Evolutionary conservation across 1,140 invertebrate genomes (phyloP), one percentile per base, ranked within the genome.

Genomic region (Tigriopus japonicus): DNA sequence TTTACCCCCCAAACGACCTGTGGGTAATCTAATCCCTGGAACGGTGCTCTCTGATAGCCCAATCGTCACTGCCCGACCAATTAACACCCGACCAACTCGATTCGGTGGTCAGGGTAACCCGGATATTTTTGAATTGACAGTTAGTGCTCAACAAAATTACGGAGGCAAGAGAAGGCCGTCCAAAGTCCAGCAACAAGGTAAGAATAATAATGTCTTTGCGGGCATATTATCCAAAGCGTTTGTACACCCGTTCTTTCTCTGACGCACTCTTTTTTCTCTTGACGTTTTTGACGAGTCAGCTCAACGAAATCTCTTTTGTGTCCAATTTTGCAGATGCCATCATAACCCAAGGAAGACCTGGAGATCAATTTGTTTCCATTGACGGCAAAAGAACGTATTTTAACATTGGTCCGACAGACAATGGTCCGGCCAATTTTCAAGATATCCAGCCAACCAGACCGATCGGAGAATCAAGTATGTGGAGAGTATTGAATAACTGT

Each of bases 311-410:
- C 12, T 3, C 14, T 52, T 52, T 24, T 15, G 52, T 24, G 28
- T 1, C 21, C 52, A 52, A 17, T 42, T 35, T 62, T 66, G 14
- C 49, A 63, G 69, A 68, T 3, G 67, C 67, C 42, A 63, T 70
- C 9, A 58, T 67, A 13, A 64, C 59, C 23, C 41, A 58, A 24
- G 81, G 81, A 0, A 77, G 84, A 9, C 77, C 83, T 21, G 82
- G 83, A 42, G 81, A 89, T 66, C 83, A 86, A 56, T 89, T 87
- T 70, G 87, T 91, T 5, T 89, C 86, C n/a, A 91, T 91, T 61
- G 87, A 91, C 68, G 87, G 87, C 24, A 86, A 87, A 71, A 75
- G 85, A 65, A 90, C 86, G 1, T 89, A 90, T 71, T 76, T 91
- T 62, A 87, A 88, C 73, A 71, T 90, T 3, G 86, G 87, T 68